Base-by-base conservation (phyloP, 2,888 invertebrate species). In the Schizaphis graminum region DNA sequence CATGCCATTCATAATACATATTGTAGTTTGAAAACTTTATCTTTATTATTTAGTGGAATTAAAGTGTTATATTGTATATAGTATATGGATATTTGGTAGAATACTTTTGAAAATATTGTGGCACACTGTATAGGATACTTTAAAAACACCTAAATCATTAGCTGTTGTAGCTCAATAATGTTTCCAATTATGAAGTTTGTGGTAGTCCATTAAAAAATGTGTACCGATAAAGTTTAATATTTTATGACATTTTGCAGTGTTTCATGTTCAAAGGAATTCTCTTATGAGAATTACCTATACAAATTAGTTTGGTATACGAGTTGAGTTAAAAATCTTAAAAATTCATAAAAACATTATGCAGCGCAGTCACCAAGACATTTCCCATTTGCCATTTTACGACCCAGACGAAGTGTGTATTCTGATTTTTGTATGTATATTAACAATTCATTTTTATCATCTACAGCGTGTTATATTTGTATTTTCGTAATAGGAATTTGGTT, bases 11-110 rank as follows among this genome's bases (percentile, higher is more conserved):
- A n/a, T 61, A 11, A 77, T 77, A 67, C 2, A 1, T 21, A 35
- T 77, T 35, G 5, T 77, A 21, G 21, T n/a, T 91, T 85, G 24
- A 47, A 91, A 35, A 91, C 44, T 92, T 44, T 88, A 92, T 88
- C n/a, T 53, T 61, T 44, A 91, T 53, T 91, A 85, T 91, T 91
- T 49, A 13, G 3, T 56, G 85, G 28, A n/a, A 91, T 91, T 28
- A 56, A 53, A 21, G 53, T 44, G 28, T 91, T 91, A 41, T 85
- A 85, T 84, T 85, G 26, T 53, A 49, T 13, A 49, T 49, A 11
- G 49, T 24, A 85, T 21, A 85, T 85, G 53, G 35, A 85, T 44
- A 91, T 26, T 91, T 47, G 28, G 53, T 35, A 35, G 11, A 77
- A 91, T 61, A 49, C n/a, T 84, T 53, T 49, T 49, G 13, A 90